Base-by-base conservation (phyloP, 2,113 vertebrate species). In the Mirza zaza region DNA sequence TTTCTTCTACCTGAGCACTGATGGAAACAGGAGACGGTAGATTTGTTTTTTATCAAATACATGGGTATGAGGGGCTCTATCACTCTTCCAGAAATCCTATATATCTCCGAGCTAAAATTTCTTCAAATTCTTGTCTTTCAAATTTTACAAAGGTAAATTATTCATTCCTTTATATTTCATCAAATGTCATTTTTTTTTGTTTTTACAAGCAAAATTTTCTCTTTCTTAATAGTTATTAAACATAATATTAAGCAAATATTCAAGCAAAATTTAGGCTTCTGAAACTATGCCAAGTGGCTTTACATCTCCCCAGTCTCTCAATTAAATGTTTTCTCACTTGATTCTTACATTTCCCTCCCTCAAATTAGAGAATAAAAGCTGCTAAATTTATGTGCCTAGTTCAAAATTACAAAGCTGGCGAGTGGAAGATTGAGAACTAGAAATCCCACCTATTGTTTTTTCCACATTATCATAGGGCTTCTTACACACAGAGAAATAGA, bases 61-160 rank as follows among this genome's bases (percentile, higher is more conserved):
- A 7, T 10, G 5, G 9, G 2, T 63, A 1, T 14, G 14, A 48
- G 8, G 6, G 2, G 0, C 1, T 65, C 12, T 81, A 21, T 55
- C 29, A 1, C 5, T 13, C 29, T 50, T 80, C 20, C 23, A 14
- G 10, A 95, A 82, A 80, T 17, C 6, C 13, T 17, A 36, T 6
- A 1, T 71, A 36, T 6, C 2, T 71, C 11, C 15, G 76, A n/a
- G 21, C 2, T 65, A 9, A 81, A 71, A 87, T 12, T 3, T 59
- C 25, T 55, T 63, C 61, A 12, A 75, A 50, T 89, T 42, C 3
- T 57, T 73, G 39, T 61, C 8, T 79, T 34, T 68, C 1, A 34
- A 3, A 1, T 50, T 95, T 6, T 73, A 68, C 70, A 83, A 63
- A 95, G 18, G 1, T 84, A 61, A 29, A 84, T 63, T 90, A 27